Conservation (phyloP, 2,113 vertebrate genomes). For the Ammodytes dubius region DNA sequence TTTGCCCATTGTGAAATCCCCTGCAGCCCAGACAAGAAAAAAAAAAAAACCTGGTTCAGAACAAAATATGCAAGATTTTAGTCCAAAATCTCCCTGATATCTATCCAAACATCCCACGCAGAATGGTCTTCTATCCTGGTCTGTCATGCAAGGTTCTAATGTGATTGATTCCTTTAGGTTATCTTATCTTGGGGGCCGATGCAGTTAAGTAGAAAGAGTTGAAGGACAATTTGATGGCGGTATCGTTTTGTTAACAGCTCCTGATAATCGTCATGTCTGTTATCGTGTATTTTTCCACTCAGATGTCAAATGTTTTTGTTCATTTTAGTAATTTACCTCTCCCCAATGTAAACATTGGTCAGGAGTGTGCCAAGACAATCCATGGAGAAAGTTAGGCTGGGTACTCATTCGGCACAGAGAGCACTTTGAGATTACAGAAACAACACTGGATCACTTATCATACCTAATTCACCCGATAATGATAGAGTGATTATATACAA, state of each 20-base stretch:
- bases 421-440: slow-evolving; percentile 39
- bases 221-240: slow-evolving; percentile 64
- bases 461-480: slow-evolving; percentile 31
- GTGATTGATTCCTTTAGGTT: slow-evolving; percentile 57
- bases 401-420: slow-evolving; percentile 9
- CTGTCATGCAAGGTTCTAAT: slow-evolving; percentile 34
- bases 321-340: slow-evolving; percentile 55
- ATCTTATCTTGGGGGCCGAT: slow-evolving; percentile 44
- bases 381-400: slow-evolving; percentile 22
- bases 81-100: slow-evolving; percentile 43
- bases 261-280: slow-evolving; percentile 48
- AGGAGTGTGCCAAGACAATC: slow-evolving; percentile 31
- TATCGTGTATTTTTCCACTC: slow-evolving; percentile 53
- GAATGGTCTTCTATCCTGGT: slow-evolving; percentile 27
- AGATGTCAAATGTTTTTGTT: slow-evolving; percentile 65
- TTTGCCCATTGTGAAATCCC: slow-evolving; percentile 57
- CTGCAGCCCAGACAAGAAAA: slow-evolving; percentile 28
- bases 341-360: slow-evolving; percentile 51
- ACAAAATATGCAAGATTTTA: slow-evolving; percentile 52
- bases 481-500: slow-evolving; percentile 48
- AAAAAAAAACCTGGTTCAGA: slow-evolving; percentile 42
- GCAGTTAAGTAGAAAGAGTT: slow-evolving; percentile 65
- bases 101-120: slow-evolving; percentile 54
- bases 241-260: slow-evolving; percentile 64
- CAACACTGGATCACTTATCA: slow-evolving; percentile 44